A percentile compares a stretch with the other conserved stretches of the same genome.
phyloP scores from a whole-genome alignment of 2,113 vertebrate genomes.

The Haliaeetus leucogaster region DNA sequence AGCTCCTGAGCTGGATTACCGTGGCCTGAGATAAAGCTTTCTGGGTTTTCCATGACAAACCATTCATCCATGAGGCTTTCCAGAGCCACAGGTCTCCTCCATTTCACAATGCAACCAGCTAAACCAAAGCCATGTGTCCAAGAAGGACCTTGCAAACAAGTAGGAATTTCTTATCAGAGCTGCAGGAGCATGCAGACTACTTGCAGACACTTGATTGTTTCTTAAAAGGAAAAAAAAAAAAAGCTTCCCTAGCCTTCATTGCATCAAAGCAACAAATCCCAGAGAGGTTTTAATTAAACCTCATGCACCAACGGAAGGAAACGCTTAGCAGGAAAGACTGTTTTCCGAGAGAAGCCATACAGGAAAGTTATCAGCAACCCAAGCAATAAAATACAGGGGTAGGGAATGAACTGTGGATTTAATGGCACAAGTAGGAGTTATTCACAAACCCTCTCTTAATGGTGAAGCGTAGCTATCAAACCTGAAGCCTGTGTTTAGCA shows the following conservation, averaged over 20 bases:
- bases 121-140: neutral
- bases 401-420: neutral
- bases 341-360: neutral
- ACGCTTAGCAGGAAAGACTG: neutral
- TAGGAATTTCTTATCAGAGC: neutral
- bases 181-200: neutral
- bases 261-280: neutral
- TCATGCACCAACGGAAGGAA: neutral
- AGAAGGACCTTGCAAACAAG: neutral
- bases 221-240: neutral
- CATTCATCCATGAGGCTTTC: neutral
- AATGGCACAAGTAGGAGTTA: neutral
- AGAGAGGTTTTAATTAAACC: neutral
- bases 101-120: too few relatives aligned
- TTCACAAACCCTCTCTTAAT: neutral
- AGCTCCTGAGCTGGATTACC: neutral
- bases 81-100: neutral
- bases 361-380: neutral
- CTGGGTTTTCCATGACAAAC: neutral
- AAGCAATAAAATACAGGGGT: neutral
- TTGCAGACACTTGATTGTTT: neutral
- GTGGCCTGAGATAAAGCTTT: neutral
- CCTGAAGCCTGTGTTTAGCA: accelerated
- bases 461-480: neutral
- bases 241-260: neutral